These are phyloP conservation scores for Microcaecilia unicolor DNA, from an alignment of 2,797 vertebrate species.

Conservation along the genomic window DNA sequence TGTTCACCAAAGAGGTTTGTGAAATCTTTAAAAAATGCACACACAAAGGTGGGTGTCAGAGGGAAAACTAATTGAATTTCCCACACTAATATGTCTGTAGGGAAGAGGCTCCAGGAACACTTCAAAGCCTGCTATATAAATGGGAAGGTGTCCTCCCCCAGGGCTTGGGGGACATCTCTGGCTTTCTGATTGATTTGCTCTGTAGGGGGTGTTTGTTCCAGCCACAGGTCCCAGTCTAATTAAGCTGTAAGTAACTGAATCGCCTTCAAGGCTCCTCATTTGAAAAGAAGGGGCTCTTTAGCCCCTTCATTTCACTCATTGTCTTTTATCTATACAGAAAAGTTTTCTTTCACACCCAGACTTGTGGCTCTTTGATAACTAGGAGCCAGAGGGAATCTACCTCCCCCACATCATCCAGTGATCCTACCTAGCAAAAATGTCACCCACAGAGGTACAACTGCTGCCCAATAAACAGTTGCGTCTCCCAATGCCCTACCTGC, in stretches of 20 bases:
- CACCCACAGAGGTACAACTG: too few relatives aligned
- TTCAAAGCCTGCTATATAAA: constrained; percentile 50
- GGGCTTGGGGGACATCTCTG: constrained; percentile 14
- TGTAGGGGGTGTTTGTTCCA: constrained; percentile 35
- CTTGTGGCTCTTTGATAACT: too few relatives aligned
- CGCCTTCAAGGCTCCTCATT: constrained; percentile 47
- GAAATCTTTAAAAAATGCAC: too few relatives aligned
- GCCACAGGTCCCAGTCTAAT: constrained; percentile 46
- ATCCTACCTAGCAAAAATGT: too few relatives aligned
- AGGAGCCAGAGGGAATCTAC: too few relatives aligned
- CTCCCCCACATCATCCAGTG: too few relatives aligned
- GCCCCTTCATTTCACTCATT: constrained; percentile 25
- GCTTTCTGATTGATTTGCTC: constrained; percentile 33
- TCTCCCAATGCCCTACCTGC: too few relatives aligned
- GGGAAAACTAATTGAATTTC: constrained; percentile 51
- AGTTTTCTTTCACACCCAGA: too few relatives aligned
- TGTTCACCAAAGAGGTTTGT: constrained; percentile 27
- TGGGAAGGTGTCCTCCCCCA: constrained; percentile 16
- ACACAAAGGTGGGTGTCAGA: constrained; percentile 23
- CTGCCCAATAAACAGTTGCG: too few relatives aligned
- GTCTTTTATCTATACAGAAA: constrained; percentile 58
- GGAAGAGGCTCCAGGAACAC: constrained; percentile 22
- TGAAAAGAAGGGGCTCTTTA: constrained; percentile 30
- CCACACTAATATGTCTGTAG: constrained; percentile 33
- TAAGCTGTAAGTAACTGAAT: constrained; percentile 50